phyloP scores from a whole-genome alignment of 2,797 vertebrate species.

The Diplodus puntazzo region DNA sequence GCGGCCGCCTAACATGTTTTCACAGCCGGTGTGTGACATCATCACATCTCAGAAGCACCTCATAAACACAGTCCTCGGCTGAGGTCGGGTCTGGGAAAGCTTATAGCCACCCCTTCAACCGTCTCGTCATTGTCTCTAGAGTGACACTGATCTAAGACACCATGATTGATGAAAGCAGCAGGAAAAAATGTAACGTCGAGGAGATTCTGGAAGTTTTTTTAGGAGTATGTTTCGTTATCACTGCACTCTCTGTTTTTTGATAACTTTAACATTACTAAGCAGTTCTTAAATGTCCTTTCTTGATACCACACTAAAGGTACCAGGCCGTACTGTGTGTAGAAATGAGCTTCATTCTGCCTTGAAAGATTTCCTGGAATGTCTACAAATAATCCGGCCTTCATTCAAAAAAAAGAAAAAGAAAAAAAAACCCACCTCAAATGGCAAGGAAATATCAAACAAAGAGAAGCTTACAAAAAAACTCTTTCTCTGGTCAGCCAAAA shows the following conservation, averaged over 20 bases:
- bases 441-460: constrained; percentile 62
- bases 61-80: constrained; percentile 69
- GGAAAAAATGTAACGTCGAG: constrained; percentile 32
- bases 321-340: constrained; percentile 37
- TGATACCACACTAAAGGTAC: constrained; percentile 24
- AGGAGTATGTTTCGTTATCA: constrained; percentile 11
- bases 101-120: constrained; percentile 54
- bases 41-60: constrained; percentile 77
- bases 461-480: constrained; percentile 49
- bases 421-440: constrained; percentile 7
- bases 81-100: constrained; percentile 67
- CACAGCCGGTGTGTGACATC: constrained; percentile 82
- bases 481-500: constrained; percentile 67
- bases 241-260: constrained; percentile 24
- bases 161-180: constrained; percentile 46
- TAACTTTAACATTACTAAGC: constrained; percentile 27
- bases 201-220: constrained; percentile 15
- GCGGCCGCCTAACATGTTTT: constrained; percentile 71
- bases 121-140: constrained; percentile 57
- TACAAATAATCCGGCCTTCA: constrained; percentile 47
- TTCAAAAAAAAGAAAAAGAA: constrained; percentile 11
- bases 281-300: not conserved
- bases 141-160: constrained; percentile 61
- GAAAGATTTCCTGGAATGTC: constrained; percentile 61
- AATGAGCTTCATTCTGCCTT: constrained; percentile 43